Evolutionary conservation across 2,113 vertebrate species (phyloP).

Genomic region (Varanus salvator): DNA sequence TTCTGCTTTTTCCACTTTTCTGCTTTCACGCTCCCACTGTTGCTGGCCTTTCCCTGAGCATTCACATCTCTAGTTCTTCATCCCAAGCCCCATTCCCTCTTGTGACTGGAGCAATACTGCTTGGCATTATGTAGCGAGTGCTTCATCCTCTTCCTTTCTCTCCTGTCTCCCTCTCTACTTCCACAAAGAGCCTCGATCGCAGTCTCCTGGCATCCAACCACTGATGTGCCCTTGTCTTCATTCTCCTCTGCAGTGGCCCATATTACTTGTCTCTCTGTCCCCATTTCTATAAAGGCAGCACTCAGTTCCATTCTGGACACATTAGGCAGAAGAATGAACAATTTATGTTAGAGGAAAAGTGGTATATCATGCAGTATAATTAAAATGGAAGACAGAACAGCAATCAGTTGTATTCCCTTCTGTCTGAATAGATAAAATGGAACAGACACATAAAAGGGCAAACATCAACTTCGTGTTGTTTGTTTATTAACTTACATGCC

Average conservation of each 20-base stretch:
- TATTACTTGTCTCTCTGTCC: conserved; percentile 4
- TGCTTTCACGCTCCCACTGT: too few relatives aligned
- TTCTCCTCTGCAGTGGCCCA: conserved; percentile 1
- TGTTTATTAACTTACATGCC: background rate
- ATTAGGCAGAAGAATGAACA: conserved; percentile 15
- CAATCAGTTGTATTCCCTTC: conserved; percentile 1
- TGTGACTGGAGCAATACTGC: background rate
- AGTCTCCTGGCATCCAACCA: conserved; percentile 9
- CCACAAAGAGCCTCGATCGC: background rate
- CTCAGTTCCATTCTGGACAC: conserved; percentile 1
- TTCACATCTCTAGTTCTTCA: too few relatives aligned
- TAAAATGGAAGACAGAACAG: conserved; percentile 11
- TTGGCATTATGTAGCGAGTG: background rate
- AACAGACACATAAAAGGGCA: background rate
- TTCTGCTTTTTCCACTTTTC: too few relatives aligned
- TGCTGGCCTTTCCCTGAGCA: too few relatives aligned
- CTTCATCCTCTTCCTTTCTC: background rate
- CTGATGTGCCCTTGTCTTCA: conserved; percentile 5
- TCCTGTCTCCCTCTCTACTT: background rate
- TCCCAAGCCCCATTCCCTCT: background rate
- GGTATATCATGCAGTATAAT: conserved; percentile 2
- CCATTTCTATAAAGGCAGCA: conserved; percentile 11
- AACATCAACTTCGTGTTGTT: background rate
- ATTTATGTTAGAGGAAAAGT: background rate
- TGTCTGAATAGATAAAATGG: background rate